Evolutionary conservation across 2,797 vertebrate genomes (phyloP), one percentile per base, ranked within the genome.

Genomic region (Bufotes viridis): DNA sequence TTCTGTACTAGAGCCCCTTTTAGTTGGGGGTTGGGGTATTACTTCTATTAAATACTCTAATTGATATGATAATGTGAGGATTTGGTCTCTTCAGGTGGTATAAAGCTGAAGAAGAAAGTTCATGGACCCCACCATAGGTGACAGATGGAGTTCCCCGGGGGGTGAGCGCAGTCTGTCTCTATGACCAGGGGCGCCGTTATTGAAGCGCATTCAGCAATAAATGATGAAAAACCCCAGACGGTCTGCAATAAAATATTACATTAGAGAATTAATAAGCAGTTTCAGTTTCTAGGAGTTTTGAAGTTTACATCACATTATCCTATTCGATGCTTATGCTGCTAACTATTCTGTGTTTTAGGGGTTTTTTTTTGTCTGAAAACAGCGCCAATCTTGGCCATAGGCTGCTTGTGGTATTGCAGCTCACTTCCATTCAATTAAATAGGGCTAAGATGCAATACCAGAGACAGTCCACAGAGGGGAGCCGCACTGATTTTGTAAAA

Each of bases 21-120:
- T 3, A 57, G 55, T 57, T 57, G 55, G 55, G 55, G 55, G 10
- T 15, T 57, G 63, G 63, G 63, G 63, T 10, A n/a, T 20, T 3
- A 42, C 24, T 18, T 10, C 15, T 70, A 17, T 26, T 24, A 69
- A 29, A 24, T 26, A 3, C n/a, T 14, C 26, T 70, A 42, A 72
- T 70, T 70, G 2, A 14, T 29, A 70, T 70, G 29, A 0, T 42
- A 18, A 72, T 72, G 34, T 9, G 42, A 67, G 7, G 42, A 53
- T n/a, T 10, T 82, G 70, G 42, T 61, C 80, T 82, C 80, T 53
- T n/a, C 51, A 53, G 81, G 81, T 49, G 81, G 22, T 67, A 55
- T 55, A 65, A 51, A 26, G 63, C 63, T 55, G 24, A 82, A 51
- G 55, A 55, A 14, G 51, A 53, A 26, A 69, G 81, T 69, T 69